phyloP scores from a whole-genome alignment of 2,113 vertebrate genomes.

The Bombycilla garrulus region DNA sequence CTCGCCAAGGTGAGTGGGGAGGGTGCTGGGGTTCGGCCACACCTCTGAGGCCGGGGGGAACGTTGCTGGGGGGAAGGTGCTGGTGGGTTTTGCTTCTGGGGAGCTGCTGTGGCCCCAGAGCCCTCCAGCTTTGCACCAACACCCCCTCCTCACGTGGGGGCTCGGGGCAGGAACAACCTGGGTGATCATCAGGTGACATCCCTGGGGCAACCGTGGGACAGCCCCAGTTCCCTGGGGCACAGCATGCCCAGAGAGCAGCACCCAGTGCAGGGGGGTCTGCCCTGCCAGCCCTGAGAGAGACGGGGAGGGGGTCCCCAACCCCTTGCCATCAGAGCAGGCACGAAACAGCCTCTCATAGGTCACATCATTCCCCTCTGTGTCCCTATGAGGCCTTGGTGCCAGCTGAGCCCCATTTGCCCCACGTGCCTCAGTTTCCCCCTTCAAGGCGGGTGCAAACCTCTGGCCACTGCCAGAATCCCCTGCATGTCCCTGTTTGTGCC shows the following conservation, averaged over 20 bases:
- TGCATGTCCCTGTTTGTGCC: background rate
- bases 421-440: background rate
- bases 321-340: background rate
- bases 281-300: background rate
- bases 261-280: background rate
- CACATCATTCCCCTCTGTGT: fast-evolving
- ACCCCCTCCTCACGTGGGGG: fast-evolving
- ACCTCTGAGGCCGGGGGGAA: fast-evolving
- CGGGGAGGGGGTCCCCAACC: background rate
- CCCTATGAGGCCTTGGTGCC: fast-evolving
- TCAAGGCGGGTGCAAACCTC: background rate
- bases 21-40: background rate
- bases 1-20: conserved; percentile 82
- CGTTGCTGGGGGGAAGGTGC: fast-evolving
- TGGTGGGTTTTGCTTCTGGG: background rate
- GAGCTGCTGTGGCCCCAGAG: background rate
- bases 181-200: fast-evolving
- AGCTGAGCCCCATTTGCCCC: background rate
- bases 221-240: background rate
- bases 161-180: background rate
- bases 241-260: background rate
- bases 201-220: fast-evolving
- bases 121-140: background rate
- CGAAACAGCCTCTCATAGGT: background rate
- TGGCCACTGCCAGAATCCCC: fast-evolving